Base-by-base conservation (phyloP, 2,113 vertebrate genomes). In the Neopipo cinnamomea region DNA sequence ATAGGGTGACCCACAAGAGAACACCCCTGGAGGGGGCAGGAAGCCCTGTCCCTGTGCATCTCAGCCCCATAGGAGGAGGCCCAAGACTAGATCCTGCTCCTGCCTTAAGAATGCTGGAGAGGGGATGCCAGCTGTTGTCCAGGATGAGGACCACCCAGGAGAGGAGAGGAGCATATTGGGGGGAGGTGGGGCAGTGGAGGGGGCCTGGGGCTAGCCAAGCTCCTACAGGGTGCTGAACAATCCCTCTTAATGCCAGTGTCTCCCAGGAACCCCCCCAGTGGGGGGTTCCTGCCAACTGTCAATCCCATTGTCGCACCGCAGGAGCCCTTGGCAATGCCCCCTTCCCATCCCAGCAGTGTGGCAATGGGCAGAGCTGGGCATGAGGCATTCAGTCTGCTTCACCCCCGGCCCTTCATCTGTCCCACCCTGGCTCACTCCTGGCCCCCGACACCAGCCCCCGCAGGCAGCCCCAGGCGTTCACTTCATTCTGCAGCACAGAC, bases 31-130 rank as follows among this genome's bases (percentile, higher is more conserved):
- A 58, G 28, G 19, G 63, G 66, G 16, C 16, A 39, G 22, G 28
- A 16, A 8, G 1, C 3, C 14, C 33, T 58, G 31, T 47, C 24
- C 10, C 25, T 2, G 4, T 0, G 2, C 21, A 47, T 77, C 25
- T 85, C 80, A 85, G 66, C 52, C 35, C 46, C 49, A 84, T 2
- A 79, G 11, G n/a, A 81, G 21, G 49, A 82, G 11, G 31, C 62
- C 53, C 27, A 39, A 39, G 28, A 76, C 31, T 5, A 41, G 28
- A 5, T 58, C 50, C 35, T 61, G 15, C 23, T 80, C 23, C n/a
- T 62, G 39, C 24, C 33, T 85, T 23, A 3, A 41, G 15, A 39
- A 22, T 39, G 47, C 49, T 2, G 16, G 27, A 41, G 30, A 46
- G 6, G 46, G 44, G 5, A 3, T 59, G 20, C 42, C 2, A 2